Base-by-base conservation (phyloP, 2,797 vertebrate genomes). In the Xenopus petersii region DNA sequence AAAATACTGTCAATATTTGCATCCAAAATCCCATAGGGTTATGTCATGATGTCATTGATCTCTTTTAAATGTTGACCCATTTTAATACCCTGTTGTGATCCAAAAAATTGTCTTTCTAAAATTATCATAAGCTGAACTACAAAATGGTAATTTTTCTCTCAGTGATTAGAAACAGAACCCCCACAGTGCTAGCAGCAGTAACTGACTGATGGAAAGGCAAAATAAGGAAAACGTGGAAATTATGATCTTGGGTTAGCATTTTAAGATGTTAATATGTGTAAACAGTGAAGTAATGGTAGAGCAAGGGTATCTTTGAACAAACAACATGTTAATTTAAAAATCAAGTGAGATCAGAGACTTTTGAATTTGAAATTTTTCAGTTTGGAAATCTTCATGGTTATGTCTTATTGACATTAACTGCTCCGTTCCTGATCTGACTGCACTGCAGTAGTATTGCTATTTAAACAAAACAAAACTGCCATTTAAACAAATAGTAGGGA, bases 271-370 rank as follows among this genome's bases (percentile, higher is more conserved):
- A 17, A 58, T 54, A 69, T 69, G 16, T 69, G 30, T 58, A 67
- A 54, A 67, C 49, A 69, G 58, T 65, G 30, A 56, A n/a, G 42
- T 12, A 13, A 12, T 42, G 13, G 10, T 11, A 56, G 71, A 42
- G 65, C 61, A 73, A 56, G 16, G 10, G n/a, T 73, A 64, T 73
- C 71, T 4, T 17, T 9, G 36, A 24, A 24, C 71, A 66, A 42
- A 60, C 49, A 65, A n/a, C 63, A 58, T 48, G 30, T 30, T 30
- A 4, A 30, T 10, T 60, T 26, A 24, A 17, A 21, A 60, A 60
- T 26, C 17, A 3, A 24, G 10, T 13, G 10, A 60, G 17, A 26
- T 24, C 21, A 26, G 10, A 60, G 58, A 60, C 58, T 60, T 60
- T 58, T 9, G 24, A 24, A 9, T 24, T 9, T 2, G 58, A 60